Percentiles rank a stretch among this genome's conserved stretches.
phyloP scores from a whole-genome alignment of 2,888 invertebrate species.

The Andrena flavipes region DNA sequence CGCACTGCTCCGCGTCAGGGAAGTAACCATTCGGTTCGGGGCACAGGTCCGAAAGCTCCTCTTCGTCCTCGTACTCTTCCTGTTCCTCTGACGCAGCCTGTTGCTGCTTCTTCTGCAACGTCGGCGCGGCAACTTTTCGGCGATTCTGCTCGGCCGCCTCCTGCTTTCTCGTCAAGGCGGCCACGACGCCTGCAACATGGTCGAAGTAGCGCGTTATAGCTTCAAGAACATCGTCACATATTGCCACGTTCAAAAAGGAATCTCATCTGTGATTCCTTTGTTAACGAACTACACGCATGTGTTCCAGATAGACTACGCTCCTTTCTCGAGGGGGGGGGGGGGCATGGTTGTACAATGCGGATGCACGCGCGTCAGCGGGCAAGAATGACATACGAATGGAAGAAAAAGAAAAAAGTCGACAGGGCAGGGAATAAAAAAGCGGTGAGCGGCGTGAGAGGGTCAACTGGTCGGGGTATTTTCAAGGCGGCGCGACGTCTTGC shows the following conservation, averaged over 20 bases:
- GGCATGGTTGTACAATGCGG: slow-evolving; percentile 51
- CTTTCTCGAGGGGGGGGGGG: not conserved
- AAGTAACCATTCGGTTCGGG: slow-evolving; percentile 94
- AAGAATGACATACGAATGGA: slow-evolving; percentile 37
- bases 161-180: slow-evolving; percentile 80
- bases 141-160: slow-evolving; percentile 81
- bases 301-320: not conserved
- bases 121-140: slow-evolving; percentile 73
- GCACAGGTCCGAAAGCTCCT: slow-evolving; percentile 89
- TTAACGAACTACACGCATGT: too few species aligned
- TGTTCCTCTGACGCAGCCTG: slow-evolving; percentile 63
- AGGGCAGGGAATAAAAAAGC: slow-evolving; percentile 37
- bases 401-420: slow-evolving; percentile 24
- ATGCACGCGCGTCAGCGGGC: slow-evolving; percentile 34
- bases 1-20: slow-evolving; percentile 94
- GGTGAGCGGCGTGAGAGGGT: slow-evolving; percentile 60
- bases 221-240: not conserved
- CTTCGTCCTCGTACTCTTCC: slow-evolving; percentile 85
- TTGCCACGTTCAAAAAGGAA: not conserved
- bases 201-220: not conserved
- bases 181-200: slow-evolving; percentile 72
- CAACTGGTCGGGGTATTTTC: slow-evolving; percentile 73
- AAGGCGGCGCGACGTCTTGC: slow-evolving; percentile 74
- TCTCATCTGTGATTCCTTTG: not conserved
- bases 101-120: slow-evolving; percentile 61